Conservation (phyloP, 2,797 vertebrate species). For the Amblyraja radiata region DNA sequence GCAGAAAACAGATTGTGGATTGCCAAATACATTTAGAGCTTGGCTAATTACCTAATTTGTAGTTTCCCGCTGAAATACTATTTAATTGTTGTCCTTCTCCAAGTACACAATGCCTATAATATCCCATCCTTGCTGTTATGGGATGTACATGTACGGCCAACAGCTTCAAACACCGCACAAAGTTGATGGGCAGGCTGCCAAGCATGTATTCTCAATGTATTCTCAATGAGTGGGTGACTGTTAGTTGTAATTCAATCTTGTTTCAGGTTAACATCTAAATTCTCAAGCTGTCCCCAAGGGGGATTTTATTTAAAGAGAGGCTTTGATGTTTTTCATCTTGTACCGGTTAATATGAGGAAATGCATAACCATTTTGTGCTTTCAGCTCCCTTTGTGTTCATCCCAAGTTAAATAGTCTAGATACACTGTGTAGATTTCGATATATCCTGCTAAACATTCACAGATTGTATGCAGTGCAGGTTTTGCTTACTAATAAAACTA, state of each 20-base stretch:
- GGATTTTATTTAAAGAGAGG: neutral
- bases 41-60: neutral
- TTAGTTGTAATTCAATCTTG: neutral
- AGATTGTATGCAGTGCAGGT: neutral
- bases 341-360: neutral
- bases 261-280: neutral
- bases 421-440: neutral
- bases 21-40: neutral
- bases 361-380: neutral
- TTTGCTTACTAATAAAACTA: neutral
- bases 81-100: constrained; percentile 24
- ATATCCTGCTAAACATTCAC: neutral
- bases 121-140: constrained; percentile 27
- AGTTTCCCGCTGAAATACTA: neutral
- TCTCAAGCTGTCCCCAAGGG: neutral
- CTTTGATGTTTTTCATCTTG: neutral
- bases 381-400: neutral
- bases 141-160: neutral
- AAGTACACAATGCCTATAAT: neutral
- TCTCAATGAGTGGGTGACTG: neutral
- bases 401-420: neutral
- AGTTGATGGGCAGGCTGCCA: neutral
- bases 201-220: neutral
- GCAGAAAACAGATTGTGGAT: neutral
- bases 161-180: constrained; percentile 1